phyloP scores from a whole-genome alignment of 2,888 invertebrate species.

The Microchrysa polita region DNA sequence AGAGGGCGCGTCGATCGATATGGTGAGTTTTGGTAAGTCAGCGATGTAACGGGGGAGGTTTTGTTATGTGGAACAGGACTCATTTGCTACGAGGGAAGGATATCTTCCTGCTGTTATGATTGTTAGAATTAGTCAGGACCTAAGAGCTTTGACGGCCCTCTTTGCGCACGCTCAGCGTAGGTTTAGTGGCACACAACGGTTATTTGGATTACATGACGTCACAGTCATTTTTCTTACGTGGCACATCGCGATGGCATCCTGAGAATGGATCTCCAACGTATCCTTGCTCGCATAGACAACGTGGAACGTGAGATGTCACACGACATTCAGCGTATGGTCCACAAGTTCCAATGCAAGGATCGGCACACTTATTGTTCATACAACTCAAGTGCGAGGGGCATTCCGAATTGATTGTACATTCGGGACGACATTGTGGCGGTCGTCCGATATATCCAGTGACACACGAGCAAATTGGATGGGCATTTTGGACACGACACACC shows the following conservation, averaged over 20 bases:
- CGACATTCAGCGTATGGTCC: slow-evolving; percentile 74
- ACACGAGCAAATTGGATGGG: slow-evolving; percentile 71
- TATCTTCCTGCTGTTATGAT: no score
- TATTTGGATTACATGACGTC: no score
- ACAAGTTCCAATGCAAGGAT: slow-evolving; percentile 76
- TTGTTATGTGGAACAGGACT: no score
- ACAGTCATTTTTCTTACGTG: slow-evolving; percentile 64
- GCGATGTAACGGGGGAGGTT: no score
- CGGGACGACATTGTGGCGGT: slow-evolving; percentile 73
- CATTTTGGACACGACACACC: slow-evolving; percentile 66
- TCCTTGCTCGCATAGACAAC: slow-evolving; percentile 67
- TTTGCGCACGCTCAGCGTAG: no score
- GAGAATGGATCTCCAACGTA: slow-evolving; percentile 73
- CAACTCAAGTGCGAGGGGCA: slow-evolving; percentile 67
- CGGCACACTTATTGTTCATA: slow-evolving; percentile 66
- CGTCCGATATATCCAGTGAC: slow-evolving; percentile 70
- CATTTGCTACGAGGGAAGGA: no score
- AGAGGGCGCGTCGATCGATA: not conserved
- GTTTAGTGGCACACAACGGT: no score
- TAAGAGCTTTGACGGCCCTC: no score
- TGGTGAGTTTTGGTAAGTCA: no score
- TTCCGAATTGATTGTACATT: slow-evolving; percentile 70
- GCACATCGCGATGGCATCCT: slow-evolving; percentile 64
- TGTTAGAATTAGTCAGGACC: no score
- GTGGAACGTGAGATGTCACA: slow-evolving; percentile 67